These are phyloP conservation scores for Dinothrombium tinctorium DNA, from an alignment of 1,140 invertebrate species.

Conservation along the genomic window DNA sequence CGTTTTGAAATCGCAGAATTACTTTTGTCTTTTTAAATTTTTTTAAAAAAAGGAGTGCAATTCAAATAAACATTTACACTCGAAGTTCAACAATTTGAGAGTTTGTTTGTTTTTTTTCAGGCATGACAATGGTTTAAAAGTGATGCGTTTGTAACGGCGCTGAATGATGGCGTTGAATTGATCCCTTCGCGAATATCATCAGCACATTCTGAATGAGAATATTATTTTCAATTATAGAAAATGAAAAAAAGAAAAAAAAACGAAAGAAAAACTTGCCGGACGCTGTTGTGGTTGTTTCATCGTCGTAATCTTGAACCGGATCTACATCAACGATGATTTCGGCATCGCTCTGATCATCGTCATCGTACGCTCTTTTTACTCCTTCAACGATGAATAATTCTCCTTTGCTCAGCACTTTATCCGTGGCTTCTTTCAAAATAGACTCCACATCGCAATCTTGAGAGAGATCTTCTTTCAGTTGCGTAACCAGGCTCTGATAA, in stretches of 20 bases:
- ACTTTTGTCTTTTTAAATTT: too few relatives aligned
- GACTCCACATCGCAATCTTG: neutral
- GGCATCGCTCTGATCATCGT: slow-evolving; percentile 4
- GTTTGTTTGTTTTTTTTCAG: too few relatives aligned
- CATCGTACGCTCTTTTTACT: neutral
- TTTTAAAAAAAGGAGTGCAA: too few relatives aligned
- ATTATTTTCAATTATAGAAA: neutral
- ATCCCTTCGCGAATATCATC: neutral
- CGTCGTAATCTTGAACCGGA: slow-evolving; percentile 1
- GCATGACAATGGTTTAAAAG: too few relatives aligned
- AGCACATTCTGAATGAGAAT: neutral
- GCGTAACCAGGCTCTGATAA: slow-evolving; percentile 2
- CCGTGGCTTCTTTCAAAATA: neutral
- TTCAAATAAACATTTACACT: too few relatives aligned
- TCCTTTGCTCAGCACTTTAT: neutral
- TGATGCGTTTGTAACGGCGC: too few relatives aligned
- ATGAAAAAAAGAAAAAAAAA: neutral
- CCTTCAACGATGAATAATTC: neutral
- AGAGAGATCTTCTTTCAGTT: slow-evolving; percentile 4
- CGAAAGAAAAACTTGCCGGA: neutral
- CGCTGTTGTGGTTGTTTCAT: slow-evolving; percentile 4
- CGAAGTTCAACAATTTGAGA: too few relatives aligned
- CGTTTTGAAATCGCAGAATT: too few relatives aligned
- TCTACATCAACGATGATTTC: slow-evolving; percentile 3
- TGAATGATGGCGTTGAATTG: too few relatives aligned